Evolutionary conservation across 2,797 vertebrate species (phyloP), one percentile per base, ranked within the genome.

Genomic region (Acrossocheilus wenchowensis): DNA sequence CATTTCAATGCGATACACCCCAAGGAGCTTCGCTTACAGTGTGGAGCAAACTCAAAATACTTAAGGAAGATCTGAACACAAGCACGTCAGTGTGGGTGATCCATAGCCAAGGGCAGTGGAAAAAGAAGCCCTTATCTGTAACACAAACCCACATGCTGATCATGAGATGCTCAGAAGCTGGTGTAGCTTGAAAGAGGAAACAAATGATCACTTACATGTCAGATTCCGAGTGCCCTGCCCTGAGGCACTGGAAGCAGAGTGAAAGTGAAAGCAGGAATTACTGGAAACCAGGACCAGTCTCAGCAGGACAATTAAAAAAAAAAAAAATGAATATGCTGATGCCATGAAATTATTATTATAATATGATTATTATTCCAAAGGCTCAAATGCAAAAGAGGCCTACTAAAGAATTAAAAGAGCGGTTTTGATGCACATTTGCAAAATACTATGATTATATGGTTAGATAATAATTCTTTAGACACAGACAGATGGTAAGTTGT

Each of bases 181-280:
- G 39, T 77, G 84, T 82, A 85, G 72, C 57, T 54, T 39, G n/a
- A 54, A 41, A 60, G 17, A 80, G 66, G 73, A 60, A 69, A 66
- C 43, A 83, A 86, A 86, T 8, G 23, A 81, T 84, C 39, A 80
- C 54, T 72, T 79, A 62, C 26, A 79, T 52, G 81, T 83, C 45
- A 80, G 39, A 80, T 86, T 48, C 26, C 5, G 66, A 86, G 75
- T 64, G 23, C 84, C 52, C 41, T 30, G 75, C 75, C 77, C 52
- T 26, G 39, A 81, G 75, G 81, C 57, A 30, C 23, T 45, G 78
- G 26, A 80, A 73, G 48, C 45, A 26, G 60, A 86, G 71, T 39
- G 66, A 82, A 85, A 84, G 72, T 62, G 80, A 78, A 83, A 86
- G 77, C 34, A 72, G 54, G 39, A 71, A 23, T 77, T 52, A 54